Conservation (phyloP, 2,113 vertebrate genomes). For the Columba livia region DNA sequence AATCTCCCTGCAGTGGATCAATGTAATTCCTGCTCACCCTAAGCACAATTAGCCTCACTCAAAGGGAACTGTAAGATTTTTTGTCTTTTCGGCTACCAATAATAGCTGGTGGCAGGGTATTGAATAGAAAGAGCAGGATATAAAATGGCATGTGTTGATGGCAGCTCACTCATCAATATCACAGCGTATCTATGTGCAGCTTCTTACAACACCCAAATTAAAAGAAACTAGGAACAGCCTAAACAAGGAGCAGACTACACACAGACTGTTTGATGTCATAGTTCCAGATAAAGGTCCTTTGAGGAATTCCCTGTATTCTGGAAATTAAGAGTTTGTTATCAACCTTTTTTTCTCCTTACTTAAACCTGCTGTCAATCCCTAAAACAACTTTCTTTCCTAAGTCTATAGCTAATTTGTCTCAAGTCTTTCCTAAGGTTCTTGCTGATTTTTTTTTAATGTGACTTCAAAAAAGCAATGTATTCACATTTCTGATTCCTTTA, state of each 20-base stretch:
- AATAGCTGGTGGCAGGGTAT: neutral
- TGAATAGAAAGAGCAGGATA: neutral
- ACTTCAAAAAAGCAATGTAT: neutral
- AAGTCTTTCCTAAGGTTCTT: neutral
- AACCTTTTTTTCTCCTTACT: neutral
- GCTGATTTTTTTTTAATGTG: neutral
- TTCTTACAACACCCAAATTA: neutral
- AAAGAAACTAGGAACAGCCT: neutral
- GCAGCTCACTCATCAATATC: neutral
- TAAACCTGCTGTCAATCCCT: neutral
- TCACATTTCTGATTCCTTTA: neutral
- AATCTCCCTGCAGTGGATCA: neutral
- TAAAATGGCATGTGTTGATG: neutral
- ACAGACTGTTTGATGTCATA: neutral
- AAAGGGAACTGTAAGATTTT: neutral
- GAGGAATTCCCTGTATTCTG: neutral
- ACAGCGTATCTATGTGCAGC: neutral
- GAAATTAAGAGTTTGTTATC: neutral
- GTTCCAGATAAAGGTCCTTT: neutral
- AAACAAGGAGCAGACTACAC: neutral
- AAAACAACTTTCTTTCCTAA: neutral
- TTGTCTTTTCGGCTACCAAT: neutral
- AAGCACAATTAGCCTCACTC: neutral
- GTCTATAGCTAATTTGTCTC: neutral
- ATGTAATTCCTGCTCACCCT: neutral